These are phyloP conservation scores for Scaptomyza caliginosa DNA, from an alignment of 2,888 invertebrate species.

Conservation along the genomic window DNA sequence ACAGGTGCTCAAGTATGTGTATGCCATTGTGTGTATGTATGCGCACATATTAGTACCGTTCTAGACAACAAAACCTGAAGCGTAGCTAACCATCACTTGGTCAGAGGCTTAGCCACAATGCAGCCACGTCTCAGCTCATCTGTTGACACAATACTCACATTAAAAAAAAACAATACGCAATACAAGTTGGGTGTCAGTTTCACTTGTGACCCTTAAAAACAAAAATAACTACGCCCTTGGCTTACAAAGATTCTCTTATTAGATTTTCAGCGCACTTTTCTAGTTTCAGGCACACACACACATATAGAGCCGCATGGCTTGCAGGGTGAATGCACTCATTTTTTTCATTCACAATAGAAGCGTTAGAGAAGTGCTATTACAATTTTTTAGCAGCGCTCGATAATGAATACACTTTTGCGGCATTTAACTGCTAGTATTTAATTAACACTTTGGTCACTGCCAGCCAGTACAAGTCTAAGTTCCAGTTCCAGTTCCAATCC, in stretches of 20 bases:
- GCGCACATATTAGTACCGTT: conserved; percentile 71
- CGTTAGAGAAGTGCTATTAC: conserved; percentile 25
- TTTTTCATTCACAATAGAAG: conserved; percentile 31
- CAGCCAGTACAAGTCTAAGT: conserved; percentile 24
- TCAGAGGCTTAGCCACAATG: conserved; percentile 61
- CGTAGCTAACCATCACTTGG: conserved; percentile 73
- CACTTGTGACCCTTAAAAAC: conserved; percentile 59
- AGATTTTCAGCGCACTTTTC: conserved; percentile 59
- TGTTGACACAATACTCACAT: conserved; percentile 27
- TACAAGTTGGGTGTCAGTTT: conserved; percentile 38
- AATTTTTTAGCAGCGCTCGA: conserved; percentile 41
- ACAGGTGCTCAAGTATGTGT: conserved; percentile 27
- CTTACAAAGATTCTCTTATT: conserved; percentile 42
- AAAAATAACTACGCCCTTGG: conserved; percentile 47
- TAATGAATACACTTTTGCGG: conserved; percentile 40
- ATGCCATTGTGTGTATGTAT: conserved; percentile 11
- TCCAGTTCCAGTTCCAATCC: conserved; percentile 16
- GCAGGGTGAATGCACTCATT: conserved; percentile 81
- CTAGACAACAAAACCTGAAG: conserved; percentile 77
- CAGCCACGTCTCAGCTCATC: conserved; percentile 72
- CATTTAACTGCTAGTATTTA: conserved; percentile 36
- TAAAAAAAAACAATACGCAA: too few species aligned
- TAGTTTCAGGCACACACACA: conserved; percentile 44
- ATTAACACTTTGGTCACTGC: conserved; percentile 67
- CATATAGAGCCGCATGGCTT: conserved; percentile 36